Base-by-base conservation (phyloP, 2,113 vertebrate species). In the Psammodynastes pulverulentus region DNA sequence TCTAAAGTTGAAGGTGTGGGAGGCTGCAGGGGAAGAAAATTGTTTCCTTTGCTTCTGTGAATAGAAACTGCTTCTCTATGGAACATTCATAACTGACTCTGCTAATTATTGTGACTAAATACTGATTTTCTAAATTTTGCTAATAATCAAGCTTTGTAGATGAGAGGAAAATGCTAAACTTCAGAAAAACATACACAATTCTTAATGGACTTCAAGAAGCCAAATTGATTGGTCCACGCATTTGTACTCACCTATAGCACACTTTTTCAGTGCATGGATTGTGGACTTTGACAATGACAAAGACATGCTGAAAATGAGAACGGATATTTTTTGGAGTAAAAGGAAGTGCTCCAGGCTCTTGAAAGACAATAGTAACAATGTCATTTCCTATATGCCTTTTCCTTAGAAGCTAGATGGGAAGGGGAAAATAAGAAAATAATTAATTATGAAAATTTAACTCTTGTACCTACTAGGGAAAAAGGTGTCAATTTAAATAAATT, bases 301-400 rank as follows among this genome's bases (percentile, higher is more conserved):
- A 99, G 89, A 99, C 99, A 88, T 99, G 99, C 89, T 99, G 99
- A 94, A 99, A 99, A 97, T 99, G 99, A 34, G 99, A 99, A 94
- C 99, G 98, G 97, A 99, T 99, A 97, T 98, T 98, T 97, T 98
- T 99, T 43, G 99, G 99, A 91, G 99, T 99, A 94, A 99, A 99
- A 93, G 99, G 98, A 95, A 99, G 98, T 86, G 99, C 98, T 92
- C 99, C 99, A 0, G 99, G 99, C 96, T 99, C 99, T 98, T 99
- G 99, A 97, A 99, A 99, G 95, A 99, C 98, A 96, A 99, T 98
- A 95, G 99, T 99, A 96, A 99, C 99, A 91, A 99, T 99, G 94
- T 99, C 99, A 94, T 99, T 99, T 96, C 99, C 99, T 53, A 99
- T 99, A 96, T 99, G 99, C 94, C 99, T 98, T 97, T 99, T 99